Conservation (phyloP, 2,888 invertebrate genomes). For the Campoletis raptor region DNA sequence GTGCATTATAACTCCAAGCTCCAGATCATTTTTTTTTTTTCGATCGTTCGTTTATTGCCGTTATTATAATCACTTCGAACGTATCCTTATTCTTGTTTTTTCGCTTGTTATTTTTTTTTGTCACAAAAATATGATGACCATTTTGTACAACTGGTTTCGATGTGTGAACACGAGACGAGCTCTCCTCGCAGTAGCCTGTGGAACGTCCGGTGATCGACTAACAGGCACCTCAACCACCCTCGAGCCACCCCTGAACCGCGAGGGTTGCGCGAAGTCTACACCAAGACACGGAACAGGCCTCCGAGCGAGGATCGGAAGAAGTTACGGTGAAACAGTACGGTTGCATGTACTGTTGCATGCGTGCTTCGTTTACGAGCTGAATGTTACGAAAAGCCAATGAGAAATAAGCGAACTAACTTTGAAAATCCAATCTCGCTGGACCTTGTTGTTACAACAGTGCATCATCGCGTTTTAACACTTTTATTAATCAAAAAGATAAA, state of each 20-base stretch:
- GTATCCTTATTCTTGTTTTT: neutral
- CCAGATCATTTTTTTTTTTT: slow-evolving; percentile 39
- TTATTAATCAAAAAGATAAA: neutral
- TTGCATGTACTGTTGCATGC: neutral
- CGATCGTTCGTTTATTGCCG: neutral
- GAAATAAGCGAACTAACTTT: slow-evolving; percentile 20
- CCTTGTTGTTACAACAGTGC: slow-evolving; percentile 6
- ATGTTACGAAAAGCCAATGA: slow-evolving; percentile 26
- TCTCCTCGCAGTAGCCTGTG: slow-evolving; percentile 48
- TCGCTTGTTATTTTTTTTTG: neutral
- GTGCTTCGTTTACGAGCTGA: slow-evolving; percentile 17
- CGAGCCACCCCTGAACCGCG: slow-evolving; percentile 54
- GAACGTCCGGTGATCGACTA: slow-evolving; percentile 71
- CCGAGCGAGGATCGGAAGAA: slow-evolving; percentile 34
- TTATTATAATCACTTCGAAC: neutral
- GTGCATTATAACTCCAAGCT: neutral
- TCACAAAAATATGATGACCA: neutral
- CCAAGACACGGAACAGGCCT: neutral
- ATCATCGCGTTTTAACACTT: neutral
- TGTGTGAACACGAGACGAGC: neutral
- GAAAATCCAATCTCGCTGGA: slow-evolving; percentile 42
- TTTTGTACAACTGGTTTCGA: slow-evolving; percentile 6
- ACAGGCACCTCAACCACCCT: slow-evolving; percentile 51
- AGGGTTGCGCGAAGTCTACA: slow-evolving; percentile 42
- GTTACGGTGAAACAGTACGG: slow-evolving; percentile 3